Evolutionary conservation across 2,113 vertebrate species (phyloP), one percentile per base, ranked within the genome.

Genomic region (Stomatorhinus ivindoensis): DNA sequence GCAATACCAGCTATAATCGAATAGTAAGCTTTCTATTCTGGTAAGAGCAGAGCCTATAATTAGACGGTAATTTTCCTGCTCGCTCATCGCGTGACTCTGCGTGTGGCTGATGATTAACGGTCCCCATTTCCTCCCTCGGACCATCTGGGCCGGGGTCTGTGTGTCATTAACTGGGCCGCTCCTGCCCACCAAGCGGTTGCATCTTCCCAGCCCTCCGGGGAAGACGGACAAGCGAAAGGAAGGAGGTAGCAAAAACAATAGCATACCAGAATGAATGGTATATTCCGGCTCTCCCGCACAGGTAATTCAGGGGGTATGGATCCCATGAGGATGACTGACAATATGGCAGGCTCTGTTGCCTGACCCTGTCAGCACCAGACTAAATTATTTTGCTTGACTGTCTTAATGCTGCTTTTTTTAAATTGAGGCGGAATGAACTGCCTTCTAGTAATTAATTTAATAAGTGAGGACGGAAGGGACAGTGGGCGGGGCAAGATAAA

Each of bases 121-220:
- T 89, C 55, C 73, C 55, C 51, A 53, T 91, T 90, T 84, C 65
- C 91, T 90, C 89, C 89, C 61, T 91, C 91, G 31, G 91, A 91
- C 91, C 91, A 92, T 92, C 92, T 92, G 92, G 90, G 87, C 53
- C 31, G 35, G 85, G 84, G 76, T 90, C 69, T 83, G 86, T 24
- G 87, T 88, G 53, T 85, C 88, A 80, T 76, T 89, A 88, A 89
- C 44, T 5, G 69, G 55, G 86, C 88, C 47, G 61, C 85, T 80
- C 65, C 51, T 83, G 89, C 73, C 87, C 85, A 42, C 87, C 85
- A 61, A 84, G 80, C 83, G 27, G 86, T 73, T 31, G 88, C 76
- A 55, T 53, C 87, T 53, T 19, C 73, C 13, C 76, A 9, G 48
- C 31, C 27, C 87, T 39, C 42, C n/a, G 87, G 51, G 24, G 35